Conservation (phyloP, 2,888 invertebrate genomes). For the Amblyjoppa proteus region DNA sequence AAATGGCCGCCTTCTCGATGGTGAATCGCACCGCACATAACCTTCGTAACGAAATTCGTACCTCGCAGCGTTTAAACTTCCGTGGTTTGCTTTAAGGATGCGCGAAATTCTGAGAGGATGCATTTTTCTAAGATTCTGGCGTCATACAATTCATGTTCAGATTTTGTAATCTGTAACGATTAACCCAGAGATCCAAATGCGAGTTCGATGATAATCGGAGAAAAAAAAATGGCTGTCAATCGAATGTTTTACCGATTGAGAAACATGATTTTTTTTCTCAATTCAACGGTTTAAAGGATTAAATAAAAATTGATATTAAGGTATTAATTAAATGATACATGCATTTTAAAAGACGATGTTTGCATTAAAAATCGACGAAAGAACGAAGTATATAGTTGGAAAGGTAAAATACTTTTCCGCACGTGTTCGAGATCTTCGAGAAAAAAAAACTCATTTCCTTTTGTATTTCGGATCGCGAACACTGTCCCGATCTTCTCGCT, state of each 20-base stretch:
- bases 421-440: slow-evolving; percentile 4
- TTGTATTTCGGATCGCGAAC: slow-evolving; percentile 16
- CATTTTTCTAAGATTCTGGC: not conserved
- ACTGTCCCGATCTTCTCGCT: slow-evolving; percentile 27
- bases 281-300: slow-evolving; percentile 22
- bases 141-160: not conserved
- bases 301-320: slow-evolving; percentile 1
- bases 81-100: not conserved
- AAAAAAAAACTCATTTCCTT: not conserved
- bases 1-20: slow-evolving; percentile 2
- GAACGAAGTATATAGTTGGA: not conserved
- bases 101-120: not conserved
- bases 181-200: not conserved
- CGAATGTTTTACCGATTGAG: not conserved
- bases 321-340: slow-evolving; percentile 21
- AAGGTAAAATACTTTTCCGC: not conserved
- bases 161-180: not conserved
- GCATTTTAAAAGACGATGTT: slow-evolving; percentile 32
- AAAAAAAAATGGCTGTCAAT: slow-evolving; percentile 9
- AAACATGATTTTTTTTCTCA: not conserved
- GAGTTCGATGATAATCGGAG: not conserved
- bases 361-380: not conserved
- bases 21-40: not conserved
- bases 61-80: not conserved
- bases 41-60: slow-evolving; percentile 9